Evolutionary conservation across 2,797 vertebrate genomes (phyloP).

Genomic region (Gymnodraco acuticeps): DNA sequence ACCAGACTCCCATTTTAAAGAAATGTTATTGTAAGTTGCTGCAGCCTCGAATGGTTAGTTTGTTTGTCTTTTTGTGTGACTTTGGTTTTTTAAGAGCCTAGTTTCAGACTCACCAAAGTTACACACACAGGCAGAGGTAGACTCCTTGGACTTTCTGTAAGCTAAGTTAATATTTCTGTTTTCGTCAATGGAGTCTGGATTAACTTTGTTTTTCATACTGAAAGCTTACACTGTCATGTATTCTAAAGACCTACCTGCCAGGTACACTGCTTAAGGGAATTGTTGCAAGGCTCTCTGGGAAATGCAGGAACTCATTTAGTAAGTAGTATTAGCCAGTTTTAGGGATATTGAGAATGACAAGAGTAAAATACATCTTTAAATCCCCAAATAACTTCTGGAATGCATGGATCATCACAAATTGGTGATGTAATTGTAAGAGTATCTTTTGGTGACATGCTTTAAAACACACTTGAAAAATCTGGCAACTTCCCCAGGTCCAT

Average conservation of each 20-base stretch:
- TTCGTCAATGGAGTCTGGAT: too few species aligned
- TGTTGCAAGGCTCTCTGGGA: slow-evolving; percentile 14
- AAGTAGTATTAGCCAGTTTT: background rate
- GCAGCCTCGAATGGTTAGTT: too few species aligned
- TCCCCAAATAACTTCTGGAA: background rate
- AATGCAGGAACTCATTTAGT: slow-evolving; percentile 2
- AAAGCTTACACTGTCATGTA: background rate
- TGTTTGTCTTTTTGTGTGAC: too few species aligned
- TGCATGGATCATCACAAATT: background rate
- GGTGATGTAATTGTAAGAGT: background rate
- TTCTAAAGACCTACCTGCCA: background rate
- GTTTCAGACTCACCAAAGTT: too few species aligned
- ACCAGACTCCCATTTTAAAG: too few species aligned
- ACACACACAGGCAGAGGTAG: too few species aligned
- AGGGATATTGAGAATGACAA: background rate
- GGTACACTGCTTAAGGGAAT: slow-evolving; percentile 5
- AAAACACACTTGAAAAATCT: background rate
- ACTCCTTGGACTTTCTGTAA: too few species aligned
- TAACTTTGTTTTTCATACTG: too few species aligned
- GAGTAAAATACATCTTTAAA: slow-evolving; percentile 9
- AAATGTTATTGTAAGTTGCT: too few species aligned
- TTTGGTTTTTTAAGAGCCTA: too few species aligned
- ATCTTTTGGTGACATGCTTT: background rate
- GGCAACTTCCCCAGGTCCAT: background rate
- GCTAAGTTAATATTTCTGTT: too few species aligned